phyloP scores from a whole-genome alignment of 1,140 invertebrate species.

The Trichonephila clavipes region DNA sequence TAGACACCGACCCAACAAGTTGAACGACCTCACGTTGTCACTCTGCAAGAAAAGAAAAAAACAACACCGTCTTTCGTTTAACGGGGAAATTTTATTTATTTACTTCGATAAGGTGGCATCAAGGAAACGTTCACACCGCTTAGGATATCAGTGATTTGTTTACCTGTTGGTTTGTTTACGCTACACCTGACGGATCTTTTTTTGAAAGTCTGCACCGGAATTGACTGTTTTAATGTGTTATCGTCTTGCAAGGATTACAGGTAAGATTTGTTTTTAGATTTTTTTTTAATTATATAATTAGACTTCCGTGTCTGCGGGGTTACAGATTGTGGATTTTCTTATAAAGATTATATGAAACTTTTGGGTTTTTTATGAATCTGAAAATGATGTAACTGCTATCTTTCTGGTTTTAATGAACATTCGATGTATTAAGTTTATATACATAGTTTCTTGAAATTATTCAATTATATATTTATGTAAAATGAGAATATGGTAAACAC shows the following conservation, averaged over 20 bases:
- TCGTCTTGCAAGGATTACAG: neutral
- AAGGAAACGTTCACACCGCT: neutral
- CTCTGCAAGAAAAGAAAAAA: neutral
- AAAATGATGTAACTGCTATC: no score
- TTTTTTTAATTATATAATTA: no score
- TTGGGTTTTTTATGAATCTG: no score
- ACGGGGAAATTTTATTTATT: conserved; percentile 6
- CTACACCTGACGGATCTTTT: neutral
- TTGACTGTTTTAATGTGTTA: neutral
- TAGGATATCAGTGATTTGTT: neutral
- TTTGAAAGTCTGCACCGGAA: no score
- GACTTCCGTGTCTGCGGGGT: no score
- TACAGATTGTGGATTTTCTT: no score
- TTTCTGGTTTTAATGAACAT: no score
- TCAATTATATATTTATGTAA: no score
- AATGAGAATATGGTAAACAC: no score
- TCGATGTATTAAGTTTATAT: no score
- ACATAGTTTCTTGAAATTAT: no score
- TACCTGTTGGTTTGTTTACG: neutral
- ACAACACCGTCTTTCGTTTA: neutral
- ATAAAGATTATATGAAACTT: no score
- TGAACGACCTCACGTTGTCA: conserved; percentile 41
- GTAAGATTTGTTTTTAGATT: neutral
- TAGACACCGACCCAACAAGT: conserved; percentile 44
- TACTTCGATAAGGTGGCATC: conserved; percentile 18